phyloP scores from a whole-genome alignment of 2,113 vertebrate genomes.

The Xenopus tropicalis region UCB_Xtro_10.0 CM004443.2:185531001-185531500 shows the following conservation, averaged over 20 bases:
- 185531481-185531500: too few relatives aligned
- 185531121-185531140: slow-evolving; percentile 98
- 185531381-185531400: slow-evolving; percentile 77
- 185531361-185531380: slow-evolving; percentile 78
- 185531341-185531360: slow-evolving; percentile 74
- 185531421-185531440: slow-evolving; percentile 56
- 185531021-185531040: slow-evolving; percentile 89
- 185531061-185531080: slow-evolving; percentile 96
- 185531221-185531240: slow-evolving; percentile 77
- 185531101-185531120: slow-evolving; percentile 94
- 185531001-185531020: slow-evolving; percentile 61
- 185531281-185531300: slow-evolving; percentile 80
- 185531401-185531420: slow-evolving; percentile 72
- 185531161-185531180: slow-evolving; percentile 96
- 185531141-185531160: slow-evolving; percentile 99
- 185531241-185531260: slow-evolving; percentile 76
- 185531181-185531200: slow-evolving; percentile 99
- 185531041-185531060: slow-evolving; percentile 87
- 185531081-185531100: slow-evolving; percentile 98
- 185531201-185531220: slow-evolving; percentile 88
- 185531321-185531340: slow-evolving; percentile 76
- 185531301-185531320: slow-evolving; percentile 75
- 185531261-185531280: slow-evolving; percentile 75
- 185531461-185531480: neutral
- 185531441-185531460: neutral